These are phyloP conservation scores for Bombus picipes DNA, from an alignment of 1,140 invertebrate species.

Conservation along the genomic window DNA sequence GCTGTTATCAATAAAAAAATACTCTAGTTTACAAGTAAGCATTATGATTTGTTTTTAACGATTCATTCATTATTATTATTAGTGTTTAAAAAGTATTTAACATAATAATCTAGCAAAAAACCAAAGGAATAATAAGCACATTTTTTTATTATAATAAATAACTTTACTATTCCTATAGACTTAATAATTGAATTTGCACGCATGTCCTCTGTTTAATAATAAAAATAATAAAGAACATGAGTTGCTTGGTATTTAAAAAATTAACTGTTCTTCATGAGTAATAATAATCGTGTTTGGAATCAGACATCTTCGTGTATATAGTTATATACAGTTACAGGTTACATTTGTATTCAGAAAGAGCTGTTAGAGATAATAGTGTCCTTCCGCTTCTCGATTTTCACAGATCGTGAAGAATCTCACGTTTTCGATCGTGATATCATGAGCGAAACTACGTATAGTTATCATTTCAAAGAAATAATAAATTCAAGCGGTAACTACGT, in stretches of 20 bases:
- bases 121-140: background rate
- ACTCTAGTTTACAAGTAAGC: background rate
- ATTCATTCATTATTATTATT: background rate
- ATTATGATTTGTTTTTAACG: background rate
- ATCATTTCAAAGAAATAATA: background rate
- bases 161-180: background rate
- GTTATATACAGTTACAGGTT: constrained; percentile 4
- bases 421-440: background rate
- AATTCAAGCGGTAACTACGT: background rate
- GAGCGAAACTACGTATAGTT: background rate
- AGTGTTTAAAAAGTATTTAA: background rate
- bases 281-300: constrained; percentile 10
- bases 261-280: background rate
- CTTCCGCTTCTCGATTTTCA: constrained; percentile 43
- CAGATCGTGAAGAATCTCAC: constrained; percentile 10
- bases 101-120: background rate
- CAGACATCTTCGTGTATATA: background rate
- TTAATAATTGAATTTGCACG: background rate
- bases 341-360: constrained; percentile 42
- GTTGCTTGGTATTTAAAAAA: background rate
- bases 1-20: background rate
- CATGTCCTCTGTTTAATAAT: background rate
- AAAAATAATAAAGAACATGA: background rate
- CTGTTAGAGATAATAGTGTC: constrained; percentile 33
- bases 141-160: background rate